Conservation (phyloP, 2,113 vertebrate species). For the Oreocharis arfaki region DNA sequence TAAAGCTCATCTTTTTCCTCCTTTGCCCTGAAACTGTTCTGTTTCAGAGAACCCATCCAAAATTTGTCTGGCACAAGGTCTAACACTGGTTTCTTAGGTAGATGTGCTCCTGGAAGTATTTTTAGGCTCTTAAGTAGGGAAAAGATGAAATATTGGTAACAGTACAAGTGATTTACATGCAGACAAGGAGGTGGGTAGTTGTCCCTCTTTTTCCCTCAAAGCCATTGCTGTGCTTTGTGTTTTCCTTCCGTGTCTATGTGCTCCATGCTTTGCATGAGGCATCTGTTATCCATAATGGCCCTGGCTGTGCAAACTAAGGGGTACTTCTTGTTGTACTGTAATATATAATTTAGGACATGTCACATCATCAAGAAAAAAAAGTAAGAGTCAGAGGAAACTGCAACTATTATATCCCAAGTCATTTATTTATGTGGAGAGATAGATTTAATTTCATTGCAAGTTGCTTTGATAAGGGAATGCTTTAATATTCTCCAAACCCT, state of each 20-base stretch:
- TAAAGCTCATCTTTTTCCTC: neutral
- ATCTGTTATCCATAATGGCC: neutral
- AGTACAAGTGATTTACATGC: neutral
- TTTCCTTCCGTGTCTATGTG: neutral
- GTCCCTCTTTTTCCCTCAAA: neutral
- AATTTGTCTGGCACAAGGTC: fast-evolving
- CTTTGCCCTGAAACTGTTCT: neutral
- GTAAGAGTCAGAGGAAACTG: neutral
- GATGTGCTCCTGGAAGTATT: neutral
- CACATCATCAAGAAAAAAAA: neutral
- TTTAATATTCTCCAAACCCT: neutral
- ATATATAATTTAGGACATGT: neutral
- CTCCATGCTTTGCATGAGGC: neutral
- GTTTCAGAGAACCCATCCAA: neutral
- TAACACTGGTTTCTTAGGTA: neutral
- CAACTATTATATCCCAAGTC: neutral
- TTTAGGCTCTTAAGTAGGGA: neutral
- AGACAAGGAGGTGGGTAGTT: neutral
- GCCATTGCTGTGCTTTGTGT: neutral
- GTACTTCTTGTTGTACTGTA: neutral
- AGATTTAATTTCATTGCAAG: neutral
- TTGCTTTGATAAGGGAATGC: neutral
- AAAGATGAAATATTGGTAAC: neutral
- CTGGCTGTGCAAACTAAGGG: neutral
- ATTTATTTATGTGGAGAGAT: neutral